Percentiles rank a stretch among this genome's conserved stretches.
phyloP scores from a whole-genome alignment of 2,888 invertebrate species.

The Cheilosia pagana region DNA sequence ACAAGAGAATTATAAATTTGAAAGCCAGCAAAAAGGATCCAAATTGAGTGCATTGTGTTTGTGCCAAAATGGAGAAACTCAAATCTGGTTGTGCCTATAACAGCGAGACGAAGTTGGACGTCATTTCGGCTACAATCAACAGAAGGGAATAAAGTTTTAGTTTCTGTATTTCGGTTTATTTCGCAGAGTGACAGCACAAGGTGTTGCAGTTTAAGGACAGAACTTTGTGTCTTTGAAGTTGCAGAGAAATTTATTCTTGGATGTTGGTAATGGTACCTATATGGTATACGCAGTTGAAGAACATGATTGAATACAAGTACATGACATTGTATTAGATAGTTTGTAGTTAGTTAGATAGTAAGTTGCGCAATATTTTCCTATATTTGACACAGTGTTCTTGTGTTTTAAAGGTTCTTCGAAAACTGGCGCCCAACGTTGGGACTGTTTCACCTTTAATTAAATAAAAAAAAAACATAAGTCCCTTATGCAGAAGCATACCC shows the following conservation, averaged over 20 bases:
- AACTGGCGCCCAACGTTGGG: no score
- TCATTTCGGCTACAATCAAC: constrained; percentile 18
- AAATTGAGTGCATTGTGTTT: constrained; percentile 54
- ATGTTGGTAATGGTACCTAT: no score
- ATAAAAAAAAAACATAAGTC: no score
- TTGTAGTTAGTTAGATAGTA: no score
- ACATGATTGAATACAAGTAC: no score
- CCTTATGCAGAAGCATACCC: no score
- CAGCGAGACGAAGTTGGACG: background rate
- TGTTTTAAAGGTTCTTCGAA: no score
- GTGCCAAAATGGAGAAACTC: constrained; percentile 27
- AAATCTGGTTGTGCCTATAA: constrained; percentile 22
- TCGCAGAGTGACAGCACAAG: background rate
- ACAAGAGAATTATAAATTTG: constrained; percentile 49
- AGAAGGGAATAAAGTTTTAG: constrained; percentile 11
- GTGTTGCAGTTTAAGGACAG: background rate
- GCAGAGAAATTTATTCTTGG: background rate
- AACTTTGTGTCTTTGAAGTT: background rate
- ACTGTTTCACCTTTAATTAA: no score
- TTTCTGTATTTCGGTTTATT: constrained; percentile 9
- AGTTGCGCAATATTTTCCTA: no score
- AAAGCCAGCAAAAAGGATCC: constrained; percentile 17
- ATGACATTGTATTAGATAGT: no score
- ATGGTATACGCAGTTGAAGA: no score
- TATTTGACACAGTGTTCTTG: no score